These are phyloP conservation scores for Argyrosomus regius DNA, from an alignment of 2,797 vertebrate genomes.

Conservation along the genomic window DNA sequence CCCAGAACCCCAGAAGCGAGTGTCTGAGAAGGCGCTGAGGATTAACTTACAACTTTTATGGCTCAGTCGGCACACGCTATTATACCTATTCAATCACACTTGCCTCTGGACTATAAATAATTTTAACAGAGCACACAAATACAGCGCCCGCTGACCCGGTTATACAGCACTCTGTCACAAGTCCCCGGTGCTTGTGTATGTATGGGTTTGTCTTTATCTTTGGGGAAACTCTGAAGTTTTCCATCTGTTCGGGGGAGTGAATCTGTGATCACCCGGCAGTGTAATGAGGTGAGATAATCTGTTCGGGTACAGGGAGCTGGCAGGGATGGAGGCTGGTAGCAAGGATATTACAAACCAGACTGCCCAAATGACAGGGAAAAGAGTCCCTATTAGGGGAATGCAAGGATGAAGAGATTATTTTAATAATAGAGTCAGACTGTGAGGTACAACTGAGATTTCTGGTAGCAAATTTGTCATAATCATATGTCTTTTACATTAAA, in stretches of 20 bases:
- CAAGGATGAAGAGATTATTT: slow-evolving; percentile 68
- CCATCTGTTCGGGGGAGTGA: slow-evolving; percentile 72
- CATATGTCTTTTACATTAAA: slow-evolving; percentile 26
- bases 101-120: slow-evolving; percentile 79
- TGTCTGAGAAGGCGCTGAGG: slow-evolving; percentile 74
- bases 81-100: slow-evolving; percentile 80
- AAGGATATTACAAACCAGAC: slow-evolving; percentile 63
- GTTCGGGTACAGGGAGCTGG: slow-evolving; percentile 67
- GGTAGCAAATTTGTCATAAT: slow-evolving; percentile 26
- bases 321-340: slow-evolving; percentile 62
- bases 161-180: slow-evolving; percentile 65
- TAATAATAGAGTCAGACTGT: slow-evolving; percentile 65
- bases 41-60: slow-evolving; percentile 84
- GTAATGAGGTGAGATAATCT: slow-evolving; percentile 83
- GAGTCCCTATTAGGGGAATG: slow-evolving; percentile 50
- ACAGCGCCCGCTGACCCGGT: slow-evolving; percentile 64
- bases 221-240: slow-evolving; percentile 68
- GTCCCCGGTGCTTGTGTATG: slow-evolving; percentile 59
- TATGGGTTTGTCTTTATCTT: slow-evolving; percentile 70
- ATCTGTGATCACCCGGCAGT: slow-evolving; percentile 68
- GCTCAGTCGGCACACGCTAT: slow-evolving; percentile 77
- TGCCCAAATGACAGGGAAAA: slow-evolving; percentile 63
- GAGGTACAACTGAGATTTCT: slow-evolving; percentile 53
- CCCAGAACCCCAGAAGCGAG: slow-evolving; percentile 72
- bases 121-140: slow-evolving; percentile 61